Percentiles rank a stretch among this genome's conserved stretches.
Conservation (phyloP, 2,888 invertebrate genomes). For the Actias luna region DNA sequence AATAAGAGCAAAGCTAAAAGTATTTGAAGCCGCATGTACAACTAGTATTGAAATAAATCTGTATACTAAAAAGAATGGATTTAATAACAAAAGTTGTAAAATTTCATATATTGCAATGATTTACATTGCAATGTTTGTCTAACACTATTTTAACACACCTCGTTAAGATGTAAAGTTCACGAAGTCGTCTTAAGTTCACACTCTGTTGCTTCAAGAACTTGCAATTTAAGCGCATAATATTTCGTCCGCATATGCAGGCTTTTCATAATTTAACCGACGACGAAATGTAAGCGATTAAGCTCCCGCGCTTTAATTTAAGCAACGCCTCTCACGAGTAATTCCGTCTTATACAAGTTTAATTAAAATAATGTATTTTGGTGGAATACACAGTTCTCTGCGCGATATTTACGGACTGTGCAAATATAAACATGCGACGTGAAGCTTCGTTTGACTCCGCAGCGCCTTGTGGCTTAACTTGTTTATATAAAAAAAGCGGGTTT, state of each 20-base stretch:
- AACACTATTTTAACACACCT: background rate
- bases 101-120: too few relatives aligned
- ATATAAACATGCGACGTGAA: constrained; percentile 17
- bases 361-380: constrained; percentile 40
- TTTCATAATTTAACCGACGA: constrained; percentile 14
- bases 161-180: background rate
- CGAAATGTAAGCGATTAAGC: constrained; percentile 16
- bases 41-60: too few relatives aligned
- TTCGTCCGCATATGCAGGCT: constrained; percentile 8
- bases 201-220: constrained; percentile 2
- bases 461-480: constrained; percentile 1
- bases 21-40: too few relatives aligned
- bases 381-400: constrained; percentile 23
- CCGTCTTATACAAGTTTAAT: constrained; percentile 41
- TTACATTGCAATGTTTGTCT: background rate
- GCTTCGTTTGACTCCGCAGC: constrained; percentile 12
- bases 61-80: too few relatives aligned
- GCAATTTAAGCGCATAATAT: constrained; percentile 7
- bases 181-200: background rate
- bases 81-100: too few relatives aligned
- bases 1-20: too few relatives aligned
- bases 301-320: constrained; percentile 20
- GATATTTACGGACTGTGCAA: constrained; percentile 25
- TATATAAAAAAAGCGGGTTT: background rate
- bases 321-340: constrained; percentile 21